Evolutionary conservation across 2,888 invertebrate species (phyloP).

Genomic region (Leptinotarsa juncta): DNA sequence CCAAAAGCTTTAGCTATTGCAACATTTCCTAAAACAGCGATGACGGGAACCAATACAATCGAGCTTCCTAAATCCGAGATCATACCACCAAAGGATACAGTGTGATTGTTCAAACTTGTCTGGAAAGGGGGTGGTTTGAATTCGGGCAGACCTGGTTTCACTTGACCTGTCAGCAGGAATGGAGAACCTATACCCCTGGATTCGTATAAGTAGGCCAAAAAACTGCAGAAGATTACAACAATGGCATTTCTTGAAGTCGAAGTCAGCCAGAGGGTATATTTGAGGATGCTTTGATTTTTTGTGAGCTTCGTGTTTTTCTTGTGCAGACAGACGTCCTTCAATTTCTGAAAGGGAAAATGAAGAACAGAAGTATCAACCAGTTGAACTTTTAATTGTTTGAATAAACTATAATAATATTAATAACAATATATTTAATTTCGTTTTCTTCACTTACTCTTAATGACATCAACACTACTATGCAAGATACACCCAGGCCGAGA

Average conservation of each 20-base stretch:
- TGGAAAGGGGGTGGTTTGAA: slow-evolving; percentile 78
- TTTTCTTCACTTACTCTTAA: slow-evolving; percentile 75
- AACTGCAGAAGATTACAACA: slow-evolving; percentile 79
- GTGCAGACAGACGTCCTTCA: slow-evolving; percentile 75
- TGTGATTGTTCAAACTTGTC: slow-evolving; percentile 71
- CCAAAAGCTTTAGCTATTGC: slow-evolving; percentile 96
- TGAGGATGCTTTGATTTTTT: slow-evolving; percentile 63
- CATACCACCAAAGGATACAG: slow-evolving; percentile 76
- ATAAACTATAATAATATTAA: no score
- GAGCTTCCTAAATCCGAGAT: slow-evolving; percentile 85
- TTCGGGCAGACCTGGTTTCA: slow-evolving; percentile 80
- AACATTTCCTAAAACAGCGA: slow-evolving; percentile 92
- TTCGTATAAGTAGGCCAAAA: slow-evolving; percentile 74
- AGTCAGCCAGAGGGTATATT: slow-evolving; percentile 79
- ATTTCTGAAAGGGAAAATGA: slow-evolving; percentile 69
- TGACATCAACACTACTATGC: slow-evolving; percentile 78
- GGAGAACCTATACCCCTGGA: slow-evolving; percentile 69
- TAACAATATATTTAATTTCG: not conserved
- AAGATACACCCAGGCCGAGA: slow-evolving; percentile 76
- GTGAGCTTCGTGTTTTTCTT: slow-evolving; percentile 63
- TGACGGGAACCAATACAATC: slow-evolving; percentile 86
- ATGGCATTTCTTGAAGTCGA: slow-evolving; percentile 88
- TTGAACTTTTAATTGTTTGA: no score
- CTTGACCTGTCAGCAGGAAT: slow-evolving; percentile 80
- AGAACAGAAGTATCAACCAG: no score